Base-by-base conservation (phyloP, 2,797 vertebrate species). In the Erpetoichthys calabaricus region DNA sequence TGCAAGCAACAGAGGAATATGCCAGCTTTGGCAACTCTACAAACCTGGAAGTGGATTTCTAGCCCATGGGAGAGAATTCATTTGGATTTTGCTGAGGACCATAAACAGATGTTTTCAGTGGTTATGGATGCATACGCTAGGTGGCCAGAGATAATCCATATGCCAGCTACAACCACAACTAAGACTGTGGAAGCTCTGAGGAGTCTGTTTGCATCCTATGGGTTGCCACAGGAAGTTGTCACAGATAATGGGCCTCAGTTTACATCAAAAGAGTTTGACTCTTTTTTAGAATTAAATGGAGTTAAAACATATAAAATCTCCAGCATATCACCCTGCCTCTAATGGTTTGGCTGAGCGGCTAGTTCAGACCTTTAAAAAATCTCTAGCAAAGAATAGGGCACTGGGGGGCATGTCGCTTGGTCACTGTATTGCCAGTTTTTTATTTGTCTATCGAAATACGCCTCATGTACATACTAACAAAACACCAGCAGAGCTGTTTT, bases 351-450 rank as follows among this genome's bases (percentile, higher is more conserved):
- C 54, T n/a, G 60, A 72, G 70, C 65, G 62, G 49, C 59, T 72
- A 72, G 61, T 59, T 58, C 68, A 70, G 70, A 63, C n/a, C n/a
- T n/a, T n/a, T n/a, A n/a, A n/a, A n/a, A n/a, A 63, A 53, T 9
- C 51, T 53, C 51, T 53, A 41, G 51, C 6, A n/a, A 52, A 52
- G n/a, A 53, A 25, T 10, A 53, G 42, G 42, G 5, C n/a, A 53
- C 53, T 10, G 42, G 1, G 51, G n/a, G 3, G 25, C 25, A 25
- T 25, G 25, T 25, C 2, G 25, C 25, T 25, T 25, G 25, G 25
- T 25, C 25, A 25, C 25, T 25, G 25, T 25, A 25, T 25, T 25
- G 25, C 25, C 25, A 25, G 25, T 25, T 25, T 25, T 25, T n/a
- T 52, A 10, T 10, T 52, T 25, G 41, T 51, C 41, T 52, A 52